A percentile compares a stretch with the other conserved stretches of the same genome.
phyloP scores from a whole-genome alignment of 2,888 invertebrate genomes.

The Cactoblastis cactorum region DNA sequence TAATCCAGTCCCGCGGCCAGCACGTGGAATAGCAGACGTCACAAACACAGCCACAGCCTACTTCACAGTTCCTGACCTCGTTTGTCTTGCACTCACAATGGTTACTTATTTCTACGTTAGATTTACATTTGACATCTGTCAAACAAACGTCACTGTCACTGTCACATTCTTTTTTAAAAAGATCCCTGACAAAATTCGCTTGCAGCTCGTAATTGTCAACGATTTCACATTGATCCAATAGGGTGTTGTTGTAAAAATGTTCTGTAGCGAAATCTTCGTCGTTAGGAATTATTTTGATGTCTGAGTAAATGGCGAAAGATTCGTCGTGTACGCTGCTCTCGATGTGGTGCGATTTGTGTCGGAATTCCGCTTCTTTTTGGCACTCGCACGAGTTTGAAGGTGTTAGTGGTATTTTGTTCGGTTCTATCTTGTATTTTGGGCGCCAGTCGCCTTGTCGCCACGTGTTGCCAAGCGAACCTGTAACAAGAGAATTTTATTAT shows the following conservation, averaged over 20 bases:
- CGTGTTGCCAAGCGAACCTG: slow-evolving; percentile 86
- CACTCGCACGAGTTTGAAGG: slow-evolving; percentile 44
- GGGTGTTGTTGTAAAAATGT: slow-evolving; percentile 56
- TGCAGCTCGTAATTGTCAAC: slow-evolving; percentile 57
- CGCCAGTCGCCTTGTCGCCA: slow-evolving; percentile 90
- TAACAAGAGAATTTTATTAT: not conserved
- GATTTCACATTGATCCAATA: slow-evolving; percentile 43
- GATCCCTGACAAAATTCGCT: slow-evolving; percentile 58
- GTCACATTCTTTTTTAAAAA: slow-evolving; percentile 42
- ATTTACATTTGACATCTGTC: not conserved
- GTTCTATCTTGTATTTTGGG: slow-evolving; percentile 54
- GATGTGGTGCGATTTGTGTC: slow-evolving; percentile 22
- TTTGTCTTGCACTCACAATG: slow-evolving; percentile 32
- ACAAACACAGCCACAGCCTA: slow-evolving; percentile 64
- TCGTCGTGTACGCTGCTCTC: slow-evolving; percentile 38
- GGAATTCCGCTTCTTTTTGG: slow-evolving; percentile 18
- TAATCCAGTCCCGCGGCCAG: slow-evolving; percentile 94
- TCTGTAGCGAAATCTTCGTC: slow-evolving; percentile 57
- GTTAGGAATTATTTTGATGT: slow-evolving; percentile 41
- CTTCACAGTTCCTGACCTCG: slow-evolving; percentile 37
- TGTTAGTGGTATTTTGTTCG: slow-evolving; percentile 47
- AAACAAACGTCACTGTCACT: slow-evolving; percentile 7
- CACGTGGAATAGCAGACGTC: slow-evolving; percentile 81
- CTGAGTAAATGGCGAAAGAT: slow-evolving; percentile 29
- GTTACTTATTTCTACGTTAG: not conserved